phyloP scores from a whole-genome alignment of 2,797 vertebrate genomes.

The Enteromius treurensis region DNA sequence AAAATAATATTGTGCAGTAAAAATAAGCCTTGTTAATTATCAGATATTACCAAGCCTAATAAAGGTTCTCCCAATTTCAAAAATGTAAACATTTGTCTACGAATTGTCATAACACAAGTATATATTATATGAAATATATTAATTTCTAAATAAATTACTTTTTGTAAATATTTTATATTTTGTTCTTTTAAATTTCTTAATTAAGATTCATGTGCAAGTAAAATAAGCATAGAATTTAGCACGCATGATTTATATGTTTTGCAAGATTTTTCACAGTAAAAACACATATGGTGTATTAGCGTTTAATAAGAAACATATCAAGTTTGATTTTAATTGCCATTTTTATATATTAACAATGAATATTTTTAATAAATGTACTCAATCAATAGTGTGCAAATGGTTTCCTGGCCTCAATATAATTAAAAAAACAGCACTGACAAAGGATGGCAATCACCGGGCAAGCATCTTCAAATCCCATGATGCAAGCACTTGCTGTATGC shows the following conservation, averaged over 20 bases:
- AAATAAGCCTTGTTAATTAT: conserved; percentile 1
- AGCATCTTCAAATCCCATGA: conserved; percentile 5
- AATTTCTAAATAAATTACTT: neutral
- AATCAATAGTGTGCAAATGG: neutral
- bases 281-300: neutral
- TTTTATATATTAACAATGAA: neutral
- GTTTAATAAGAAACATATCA: neutral
- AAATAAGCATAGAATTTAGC: neutral
- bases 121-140: no score
- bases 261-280: neutral
- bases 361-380: no score
- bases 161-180: neutral
- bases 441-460: neutral
- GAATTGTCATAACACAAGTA: neutral
- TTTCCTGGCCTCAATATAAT: neutral
- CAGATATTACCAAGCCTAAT: neutral
- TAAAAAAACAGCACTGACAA: neutral
- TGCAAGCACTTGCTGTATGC: conserved; percentile 3
- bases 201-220: neutral
- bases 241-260: neutral
- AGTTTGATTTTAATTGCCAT: neutral
- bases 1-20: neutral
- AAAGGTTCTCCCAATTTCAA: neutral
- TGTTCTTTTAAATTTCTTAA: neutral
- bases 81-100: neutral